Base-by-base conservation (phyloP, 1,140 invertebrate genomes). In the Drosophila littoralis region DNA sequence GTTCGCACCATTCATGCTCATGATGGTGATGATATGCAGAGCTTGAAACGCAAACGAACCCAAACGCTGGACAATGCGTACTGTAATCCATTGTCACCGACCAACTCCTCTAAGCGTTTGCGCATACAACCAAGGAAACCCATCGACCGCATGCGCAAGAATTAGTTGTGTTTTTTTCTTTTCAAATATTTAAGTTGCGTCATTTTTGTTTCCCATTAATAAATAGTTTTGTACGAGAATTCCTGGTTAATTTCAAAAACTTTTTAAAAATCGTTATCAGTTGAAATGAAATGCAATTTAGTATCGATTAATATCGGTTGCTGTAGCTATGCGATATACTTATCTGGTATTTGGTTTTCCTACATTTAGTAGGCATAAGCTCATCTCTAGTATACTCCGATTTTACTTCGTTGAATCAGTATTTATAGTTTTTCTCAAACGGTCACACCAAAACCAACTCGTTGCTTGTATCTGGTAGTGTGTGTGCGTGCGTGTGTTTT, bases 101-200 rank as follows among this genome's bases (percentile, higher is more conserved):
- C 70, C 7, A 81, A 69, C 12, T 88, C 83, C 2, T 85, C 90
- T 1, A 91, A 91, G 46, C 81, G 90, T 33, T 77, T 91, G n/a
- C 90, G 90, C 36, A 91, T 91, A 15, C 86, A 91, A 13, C 38
- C 71, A 36, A 81, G 90, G 8, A 83, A 90, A 22, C 90, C 90
- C 6, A 77, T 91, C 22, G 90, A 90, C 33, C 90, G 90, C 6
- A 85, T 90, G 90, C 90, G 85, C 6, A 64, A 69, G 17, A 74
- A 52, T 35, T 75, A 77, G 35, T n/a, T 13, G 15, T 17, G n/a
- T 38, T 17, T 3, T 3, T n/a, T 32, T 15, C 13, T 22, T 28
- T 13, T n/a, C n/a, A 9, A 13, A 4, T 32, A n/a, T 33, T 51
- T 33, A 13, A 33, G 32, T n/a, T 57, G 1, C 13, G 6, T n/a